Evolutionary conservation across 2,797 vertebrate genomes (phyloP), one percentile per base, ranked within the genome.

Genomic region (Ispidina lecontei): DNA sequence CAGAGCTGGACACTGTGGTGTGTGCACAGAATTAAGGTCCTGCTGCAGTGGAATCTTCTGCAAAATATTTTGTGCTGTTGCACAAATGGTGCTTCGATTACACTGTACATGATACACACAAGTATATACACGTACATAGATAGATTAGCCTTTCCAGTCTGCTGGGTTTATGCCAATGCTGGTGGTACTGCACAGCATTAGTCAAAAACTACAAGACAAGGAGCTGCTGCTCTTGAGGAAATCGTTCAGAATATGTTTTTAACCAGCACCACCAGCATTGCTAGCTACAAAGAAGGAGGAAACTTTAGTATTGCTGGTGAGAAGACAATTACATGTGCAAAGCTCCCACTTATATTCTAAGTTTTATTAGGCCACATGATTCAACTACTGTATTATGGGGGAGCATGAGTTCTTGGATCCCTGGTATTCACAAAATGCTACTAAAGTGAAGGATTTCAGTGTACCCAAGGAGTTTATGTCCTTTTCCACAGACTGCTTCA

Each of bases 1-100:
- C 91, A 94, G 89, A 97, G 83, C 92, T 95, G 95, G 95, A 94
- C 87, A 89, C 64, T 91, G 94, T 87, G 91, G 4, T 95, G 92
- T 59, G 88, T 77, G 89, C 82, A 87, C 56, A 91, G 70, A 94
- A 63, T 55, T 39, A 91, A 91, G 82, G 78, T 81, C 70, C 81
- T 94, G 62, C 65, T 71, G 74, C 73, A 52, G 44, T 54, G 46
- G 62, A 67, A 72, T 37, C 10, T 63, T 84, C 16, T 68, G 35
- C 54, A 89, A 76, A 63, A 84, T 65, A 65, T 71, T 94, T 64
- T 79, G 39, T 7, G 5, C 1, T 14, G 73, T 80, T 94, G 71
- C 87, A 84, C 35, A 68, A 86, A 87, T 72, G 41, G 67, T 84
- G 88, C 87, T 79, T 84, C 83, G 58, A 3, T 78, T 74, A 74